Conservation (phyloP, 2,888 invertebrate genomes). For the Papilio gigon region DNA sequence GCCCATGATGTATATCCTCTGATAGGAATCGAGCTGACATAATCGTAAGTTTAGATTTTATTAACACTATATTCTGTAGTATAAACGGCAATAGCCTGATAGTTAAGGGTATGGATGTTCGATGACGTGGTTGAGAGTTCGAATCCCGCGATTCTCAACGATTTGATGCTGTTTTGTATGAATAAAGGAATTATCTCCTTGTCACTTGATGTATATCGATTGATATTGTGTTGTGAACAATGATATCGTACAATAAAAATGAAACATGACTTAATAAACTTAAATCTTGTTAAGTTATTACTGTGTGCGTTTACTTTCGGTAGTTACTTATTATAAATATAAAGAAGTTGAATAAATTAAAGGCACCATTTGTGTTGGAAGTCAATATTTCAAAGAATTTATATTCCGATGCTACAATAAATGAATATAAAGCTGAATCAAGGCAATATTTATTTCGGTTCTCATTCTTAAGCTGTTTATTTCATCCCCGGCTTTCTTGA, state of each 20-base stretch:
- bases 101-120: too few relatives aligned
- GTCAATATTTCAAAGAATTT: constrained; percentile 41
- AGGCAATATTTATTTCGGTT: constrained; percentile 47
- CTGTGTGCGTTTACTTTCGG: neutral
- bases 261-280: constrained; percentile 22
- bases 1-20: too few relatives aligned
- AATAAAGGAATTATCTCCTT: too few relatives aligned
- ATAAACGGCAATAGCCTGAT: too few relatives aligned
- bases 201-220: too few relatives aligned
- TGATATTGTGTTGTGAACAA: neutral
- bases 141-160: too few relatives aligned
- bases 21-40: too few relatives aligned
- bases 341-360: constrained; percentile 30
- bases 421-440: constrained; percentile 46
- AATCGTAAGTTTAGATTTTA: too few relatives aligned
- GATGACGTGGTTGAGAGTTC: too few relatives aligned
- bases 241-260: neutral
- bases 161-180: too few relatives aligned
- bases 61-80: too few relatives aligned
- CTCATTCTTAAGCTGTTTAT: constrained; percentile 54
- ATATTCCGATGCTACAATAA: constrained; percentile 48
- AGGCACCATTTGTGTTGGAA: constrained; percentile 24
- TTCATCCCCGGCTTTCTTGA: constrained; percentile 54
- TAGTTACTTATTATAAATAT: constrained; percentile 24
- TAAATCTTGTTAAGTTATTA: constrained; percentile 4